Conservation (phyloP, 35 echinoderm and acorn worm species). For the Diadema setosum region DNA sequence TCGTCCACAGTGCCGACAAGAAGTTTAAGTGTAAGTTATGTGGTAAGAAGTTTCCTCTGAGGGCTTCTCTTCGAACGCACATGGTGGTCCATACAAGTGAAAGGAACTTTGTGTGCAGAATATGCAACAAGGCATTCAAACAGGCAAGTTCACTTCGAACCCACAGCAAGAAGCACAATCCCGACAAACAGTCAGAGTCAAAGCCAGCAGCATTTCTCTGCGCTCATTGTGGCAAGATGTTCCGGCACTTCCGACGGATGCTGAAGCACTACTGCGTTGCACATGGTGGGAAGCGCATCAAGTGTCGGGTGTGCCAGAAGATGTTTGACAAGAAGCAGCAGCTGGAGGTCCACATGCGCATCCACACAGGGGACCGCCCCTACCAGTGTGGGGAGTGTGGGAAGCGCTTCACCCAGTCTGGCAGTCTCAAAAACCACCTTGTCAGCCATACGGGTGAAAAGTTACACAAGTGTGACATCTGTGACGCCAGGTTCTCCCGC, state of each 20-base stretch:
- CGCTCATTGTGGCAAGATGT: conserved; percentile 41
- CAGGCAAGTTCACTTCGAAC: conserved; percentile 17
- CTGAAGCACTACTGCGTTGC: conserved; percentile 55
- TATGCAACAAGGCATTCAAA: conserved; percentile 54
- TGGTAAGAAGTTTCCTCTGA: not conserved
- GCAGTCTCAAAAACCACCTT: conserved; percentile 47
- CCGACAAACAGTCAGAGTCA: not conserved
- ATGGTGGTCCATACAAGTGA: conserved; percentile 23
- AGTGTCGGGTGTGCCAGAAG: conserved; percentile 68
- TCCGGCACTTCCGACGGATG: conserved; percentile 38
- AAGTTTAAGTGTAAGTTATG: conserved; percentile 2
- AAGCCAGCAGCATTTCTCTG: conserved; percentile 32
- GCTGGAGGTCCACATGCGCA: conserved; percentile 52
- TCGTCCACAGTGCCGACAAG: not conserved
- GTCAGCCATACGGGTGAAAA: conserved; percentile 61
- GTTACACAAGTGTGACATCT: conserved; percentile 61
- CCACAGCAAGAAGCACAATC: conserved; percentile 51
- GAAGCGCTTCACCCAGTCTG: conserved; percentile 55
- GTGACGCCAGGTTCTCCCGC: conserved; percentile 47
- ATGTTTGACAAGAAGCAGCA: conserved; percentile 47
- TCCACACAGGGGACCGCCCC: conserved; percentile 70
- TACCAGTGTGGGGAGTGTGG: conserved; percentile 71
- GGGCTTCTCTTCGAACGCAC: not conserved
- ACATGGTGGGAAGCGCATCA: conserved; percentile 52
- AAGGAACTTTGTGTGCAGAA: conserved; percentile 28